Evolutionary conservation across 2,888 invertebrate species (phyloP), one percentile per base, ranked within the genome.

Genomic region (Drosophila merina): DNA sequence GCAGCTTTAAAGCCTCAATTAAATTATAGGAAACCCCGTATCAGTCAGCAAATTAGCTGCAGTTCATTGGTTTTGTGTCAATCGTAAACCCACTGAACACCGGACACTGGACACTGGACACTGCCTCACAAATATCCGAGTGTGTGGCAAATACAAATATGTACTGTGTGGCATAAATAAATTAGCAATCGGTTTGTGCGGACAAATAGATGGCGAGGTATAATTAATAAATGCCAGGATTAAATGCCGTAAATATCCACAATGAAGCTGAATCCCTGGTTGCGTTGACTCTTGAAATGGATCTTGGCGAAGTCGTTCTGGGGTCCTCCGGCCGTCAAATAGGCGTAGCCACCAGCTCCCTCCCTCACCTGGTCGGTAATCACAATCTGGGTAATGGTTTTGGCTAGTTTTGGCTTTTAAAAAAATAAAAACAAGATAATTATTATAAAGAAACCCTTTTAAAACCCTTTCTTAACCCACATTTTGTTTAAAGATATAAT

Each of bases 261-360:
- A 12, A 91, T 54, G 71, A 92, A 93, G 72, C 92, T 91, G 76
- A 93, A 91, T 5, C 92, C 91, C 31, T 91, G 90, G 33, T 90
- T 87, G 12, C 92, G 88, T 69, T 91, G 90, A 25, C 93, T 93
- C 74, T 92, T 92, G 77, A 93, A 91, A 36, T 89, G 89, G 0
- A 93, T 60, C 0, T 89, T 89, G 1, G 90, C 92, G 30, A 77
- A 83, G 7, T 56, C 83, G 48, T 69, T 57, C 3, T 90, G 90
- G 0, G 92, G 91, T 8, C 93, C 93, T 31, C 93, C 93, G 0
- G 42, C 40, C 0, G 79, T 33, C 0, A 92, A 63, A 5, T 79
- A 89, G 1, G 91, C 91, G 60, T 81, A 89, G 12, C 93, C 93
- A 6, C 93, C 93, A 0, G 92, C 90, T 0, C 92, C 93, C 36